These are phyloP conservation scores for Heliconius erato DNA, from an alignment of 2,888 invertebrate genomes.

Conservation along the genomic window DNA sequence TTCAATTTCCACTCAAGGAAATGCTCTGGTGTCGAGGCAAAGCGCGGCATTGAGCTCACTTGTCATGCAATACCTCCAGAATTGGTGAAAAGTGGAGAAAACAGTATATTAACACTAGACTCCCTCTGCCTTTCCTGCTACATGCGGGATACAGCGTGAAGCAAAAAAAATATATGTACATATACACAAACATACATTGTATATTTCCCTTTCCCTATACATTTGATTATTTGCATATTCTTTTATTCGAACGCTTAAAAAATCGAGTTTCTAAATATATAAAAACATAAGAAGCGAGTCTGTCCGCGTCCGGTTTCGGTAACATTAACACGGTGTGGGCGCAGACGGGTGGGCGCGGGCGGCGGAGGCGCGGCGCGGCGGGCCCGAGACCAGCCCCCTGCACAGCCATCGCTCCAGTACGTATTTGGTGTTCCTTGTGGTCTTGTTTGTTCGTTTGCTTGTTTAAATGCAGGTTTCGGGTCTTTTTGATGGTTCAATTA, in stretches of 20 bases:
- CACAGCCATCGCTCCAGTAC: conserved; percentile 94
- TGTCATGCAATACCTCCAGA: no score
- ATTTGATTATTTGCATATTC: not conserved
- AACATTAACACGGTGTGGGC: conserved; percentile 57
- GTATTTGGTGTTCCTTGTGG: conserved; percentile 73
- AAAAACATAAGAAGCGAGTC: not conserved
- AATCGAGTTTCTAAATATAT: no score
- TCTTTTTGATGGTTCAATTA: not conserved
- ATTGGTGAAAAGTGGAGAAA: no score
- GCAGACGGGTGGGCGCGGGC: conserved; percentile 83
- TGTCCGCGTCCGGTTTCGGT: conserved; percentile 29
- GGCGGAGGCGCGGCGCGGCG: conserved; percentile 84
- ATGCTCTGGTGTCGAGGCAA: no score
- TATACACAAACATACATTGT: no score
- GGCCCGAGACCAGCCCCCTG: conserved; percentile 94
- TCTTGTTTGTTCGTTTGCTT: not conserved
- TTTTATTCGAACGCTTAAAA: no score
- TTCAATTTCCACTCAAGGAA: no score
- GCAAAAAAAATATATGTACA: no score
- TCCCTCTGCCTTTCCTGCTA: not conserved
- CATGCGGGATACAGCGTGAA: no score
- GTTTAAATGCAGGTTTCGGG: not conserved
- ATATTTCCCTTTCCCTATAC: no score
- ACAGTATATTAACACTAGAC: no score
- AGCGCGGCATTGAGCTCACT: no score